phyloP scores from a whole-genome alignment of 2,888 invertebrate species.

The Caenorhabditis virilis region DNA sequence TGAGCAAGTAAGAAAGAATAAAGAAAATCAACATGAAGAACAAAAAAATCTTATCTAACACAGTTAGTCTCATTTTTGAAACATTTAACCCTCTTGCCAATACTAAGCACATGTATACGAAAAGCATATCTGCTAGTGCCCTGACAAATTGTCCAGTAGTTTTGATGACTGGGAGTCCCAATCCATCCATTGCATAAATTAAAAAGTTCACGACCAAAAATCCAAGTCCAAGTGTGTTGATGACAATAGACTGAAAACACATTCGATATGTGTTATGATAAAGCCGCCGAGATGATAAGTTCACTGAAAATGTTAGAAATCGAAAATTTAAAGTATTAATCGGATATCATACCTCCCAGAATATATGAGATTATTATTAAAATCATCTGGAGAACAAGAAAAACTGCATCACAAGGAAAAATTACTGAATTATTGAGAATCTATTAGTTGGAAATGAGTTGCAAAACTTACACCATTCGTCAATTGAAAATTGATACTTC shows the following conservation, averaged over 20 bases:
- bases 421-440: constrained; percentile 76
- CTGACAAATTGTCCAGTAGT: constrained; percentile 70
- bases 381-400: constrained; percentile 78
- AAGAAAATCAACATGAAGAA: constrained; percentile 18
- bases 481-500: constrained; percentile 89
- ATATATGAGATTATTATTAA: constrained; percentile 79
- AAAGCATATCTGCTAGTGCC: constrained; percentile 37
- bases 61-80: constrained; percentile 38
- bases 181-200: constrained; percentile 80
- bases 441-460: not conserved
- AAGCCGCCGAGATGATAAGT: constrained; percentile 29
- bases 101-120: constrained; percentile 32
- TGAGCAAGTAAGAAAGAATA: constrained; percentile 27
- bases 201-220: constrained; percentile 75
- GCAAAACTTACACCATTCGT: constrained; percentile 84
- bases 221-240: constrained; percentile 29
- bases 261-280: constrained; percentile 41
- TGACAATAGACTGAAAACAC: constrained; percentile 27
- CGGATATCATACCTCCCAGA: constrained; percentile 70
- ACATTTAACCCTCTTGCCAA: constrained; percentile 43
- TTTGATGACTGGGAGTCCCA: constrained; percentile 73
- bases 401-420: constrained; percentile 80
- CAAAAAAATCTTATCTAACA: constrained; percentile 22
- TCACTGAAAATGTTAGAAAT: constrained; percentile 14
- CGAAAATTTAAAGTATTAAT: not conserved